These are phyloP conservation scores for Drosophila orosa DNA, from an alignment of 1,140 invertebrate species.

Conservation along the genomic window DNA sequence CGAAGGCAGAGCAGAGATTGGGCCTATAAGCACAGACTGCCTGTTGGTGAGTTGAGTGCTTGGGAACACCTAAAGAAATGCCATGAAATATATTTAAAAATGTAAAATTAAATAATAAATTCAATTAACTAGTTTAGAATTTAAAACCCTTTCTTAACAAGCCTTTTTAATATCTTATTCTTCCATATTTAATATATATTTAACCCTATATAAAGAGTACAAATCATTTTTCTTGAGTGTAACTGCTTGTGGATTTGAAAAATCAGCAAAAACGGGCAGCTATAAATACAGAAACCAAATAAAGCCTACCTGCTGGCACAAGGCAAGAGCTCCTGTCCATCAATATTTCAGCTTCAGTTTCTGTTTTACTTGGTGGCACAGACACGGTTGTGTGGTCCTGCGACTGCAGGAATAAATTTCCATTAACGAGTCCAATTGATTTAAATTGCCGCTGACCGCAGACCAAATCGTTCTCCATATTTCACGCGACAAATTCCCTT, in stretches of 20 bases:
- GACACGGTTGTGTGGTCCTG: conserved; percentile 45
- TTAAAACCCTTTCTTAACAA: too few relatives aligned
- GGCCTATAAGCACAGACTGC: conserved; percentile 7
- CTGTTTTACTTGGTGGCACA: conserved; percentile 73
- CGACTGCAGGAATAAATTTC: conserved; percentile 75
- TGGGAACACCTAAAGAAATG: not conserved
- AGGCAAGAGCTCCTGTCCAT: conserved; percentile 60
- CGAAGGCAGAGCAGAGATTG: conserved; percentile 25
- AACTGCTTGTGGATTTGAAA: conserved; percentile 63
- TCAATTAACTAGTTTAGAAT: not conserved
- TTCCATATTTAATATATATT: not conserved
- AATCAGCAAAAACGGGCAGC: conserved; percentile 68
- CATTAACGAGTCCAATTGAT: conserved; percentile 82
- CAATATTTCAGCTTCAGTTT: conserved; percentile 77
- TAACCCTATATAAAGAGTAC: accelerated
- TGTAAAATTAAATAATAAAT: accelerated
- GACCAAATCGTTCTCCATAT: conserved; percentile 62
- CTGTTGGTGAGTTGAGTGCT: conserved; percentile 19
- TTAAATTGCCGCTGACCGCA: conserved; percentile 75
- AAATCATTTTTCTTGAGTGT: not conserved
- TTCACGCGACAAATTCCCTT: conserved; percentile 63
- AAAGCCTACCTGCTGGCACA: conserved; percentile 45
- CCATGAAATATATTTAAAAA: not conserved
- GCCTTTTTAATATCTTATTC: accelerated
- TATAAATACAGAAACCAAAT: conserved; percentile 65